Conservation (phyloP, 2,888 invertebrate genomes). For the Phragmatobia fuliginosa region DNA sequence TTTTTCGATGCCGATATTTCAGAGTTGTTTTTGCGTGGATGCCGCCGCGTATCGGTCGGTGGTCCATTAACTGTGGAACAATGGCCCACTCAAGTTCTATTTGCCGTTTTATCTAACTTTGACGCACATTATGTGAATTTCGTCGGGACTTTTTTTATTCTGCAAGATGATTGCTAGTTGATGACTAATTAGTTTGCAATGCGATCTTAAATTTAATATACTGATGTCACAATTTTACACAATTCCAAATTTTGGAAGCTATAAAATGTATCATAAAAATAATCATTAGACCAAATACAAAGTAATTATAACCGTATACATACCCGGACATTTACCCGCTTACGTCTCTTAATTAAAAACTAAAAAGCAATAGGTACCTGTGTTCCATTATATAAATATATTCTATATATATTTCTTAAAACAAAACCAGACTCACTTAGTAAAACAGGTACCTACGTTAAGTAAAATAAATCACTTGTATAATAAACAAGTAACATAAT, state of each 20-base stretch:
- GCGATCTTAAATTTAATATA: constrained; percentile 2
- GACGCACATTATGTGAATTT: constrained; percentile 81
- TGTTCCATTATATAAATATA: constrained; percentile 31
- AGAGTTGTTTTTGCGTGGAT: constrained; percentile 75
- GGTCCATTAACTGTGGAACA: constrained; percentile 83
- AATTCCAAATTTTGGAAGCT: background rate
- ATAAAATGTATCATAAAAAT: background rate
- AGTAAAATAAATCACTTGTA: constrained; percentile 33
- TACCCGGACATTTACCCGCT: constrained; percentile 23
- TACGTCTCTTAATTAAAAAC: constrained; percentile 29
- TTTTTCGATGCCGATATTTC: constrained; percentile 72
- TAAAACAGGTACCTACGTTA: constrained; percentile 7
- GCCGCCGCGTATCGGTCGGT: constrained; percentile 73
- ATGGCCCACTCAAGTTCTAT: constrained; percentile 80
- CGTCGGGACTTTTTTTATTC: constrained; percentile 66
- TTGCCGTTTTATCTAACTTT: constrained; percentile 82
- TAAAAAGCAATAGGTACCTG: constrained; percentile 31
- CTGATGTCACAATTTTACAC: background rate
- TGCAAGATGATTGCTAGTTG: constrained; percentile 57
- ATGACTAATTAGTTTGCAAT: constrained; percentile 49
- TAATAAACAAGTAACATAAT: constrained; percentile 35
- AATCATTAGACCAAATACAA: background rate
- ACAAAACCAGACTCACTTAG: constrained; percentile 21
- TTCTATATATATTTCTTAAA: constrained; percentile 24
- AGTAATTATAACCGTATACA: constrained; percentile 26